Evolutionary conservation across 2,797 vertebrate species (phyloP), one percentile per base, ranked within the genome.

Genomic region (Buceros bicornis): DNA sequence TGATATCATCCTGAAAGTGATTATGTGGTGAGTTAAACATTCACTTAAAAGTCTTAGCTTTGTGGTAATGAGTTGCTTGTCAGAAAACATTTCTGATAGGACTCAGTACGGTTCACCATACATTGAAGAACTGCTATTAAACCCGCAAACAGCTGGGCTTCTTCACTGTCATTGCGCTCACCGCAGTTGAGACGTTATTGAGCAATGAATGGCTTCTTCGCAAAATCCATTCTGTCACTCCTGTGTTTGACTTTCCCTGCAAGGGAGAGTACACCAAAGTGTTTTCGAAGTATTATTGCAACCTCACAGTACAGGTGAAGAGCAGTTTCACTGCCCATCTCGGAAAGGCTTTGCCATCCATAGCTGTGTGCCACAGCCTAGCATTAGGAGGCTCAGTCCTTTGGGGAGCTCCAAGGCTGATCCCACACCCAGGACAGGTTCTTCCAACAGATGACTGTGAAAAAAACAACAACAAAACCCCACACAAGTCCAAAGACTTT

Each of bases 1-100:
- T 90, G 47, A 17, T 92, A 58, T 43, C 33, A 77, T 81, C 45
- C 82, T 79, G 70, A 72, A 87, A 93, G 89, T 45, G 11, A 81
- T 76, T 84, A 35, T 47, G 45, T 60, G 54, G 43, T 85, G 61
- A 61, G 43, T 80, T 93, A 82, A 93, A 48, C 61, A 54, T 58
- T 62, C 73, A 73, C n/a, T 78, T 81, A 54, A 45, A 70, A 93
- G 72, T 29, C 47, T 87, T 62, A 64, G 28, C 25, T 87, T 86
- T 42, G 81, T 71, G 60, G 24, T 51, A 87, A 43, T n/a, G 42
- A 72, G 62, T 40, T 91, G 11, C 61, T 87, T 82, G 70, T 79
- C 71, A 85, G 76, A 72, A 92, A 67, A 66, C 1, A 0, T 64
- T 58, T 77, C 45, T 28, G 40, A 42, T n/a, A n/a, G 11, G 26